Evolutionary conservation across 92 coral and sea anemone genomes (phyloP).

Genomic region (Zoanthus gigantus): DNA sequence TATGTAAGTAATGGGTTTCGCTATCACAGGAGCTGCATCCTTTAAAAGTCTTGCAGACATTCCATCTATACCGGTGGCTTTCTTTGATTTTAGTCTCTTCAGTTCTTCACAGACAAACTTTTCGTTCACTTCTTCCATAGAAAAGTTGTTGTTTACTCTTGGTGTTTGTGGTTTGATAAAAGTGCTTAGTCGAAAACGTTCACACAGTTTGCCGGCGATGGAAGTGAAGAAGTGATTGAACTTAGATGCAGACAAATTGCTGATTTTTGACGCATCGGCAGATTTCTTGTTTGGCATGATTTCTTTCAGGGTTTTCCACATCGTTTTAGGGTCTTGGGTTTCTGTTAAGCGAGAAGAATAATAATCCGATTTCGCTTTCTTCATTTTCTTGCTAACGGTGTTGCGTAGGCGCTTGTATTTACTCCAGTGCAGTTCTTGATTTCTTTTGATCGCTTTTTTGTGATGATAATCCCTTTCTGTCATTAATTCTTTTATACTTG

Average conservation of each 20-base stretch:
- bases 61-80: no score
- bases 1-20: no score
- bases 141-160: not conserved
- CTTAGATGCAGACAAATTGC: not conserved
- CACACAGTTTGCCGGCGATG: slow-evolving; percentile 6
- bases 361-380: slow-evolving; percentile 40
- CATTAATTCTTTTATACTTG: slow-evolving; percentile 51
- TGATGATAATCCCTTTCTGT: slow-evolving; percentile 64
- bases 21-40: no score
- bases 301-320: slow-evolving; percentile 39
- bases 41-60: no score
- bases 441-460: slow-evolving; percentile 63
- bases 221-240: not conserved
- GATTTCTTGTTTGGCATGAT: slow-evolving; percentile 25
- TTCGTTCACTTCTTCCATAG: no score
- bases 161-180: slow-evolving; percentile 8
- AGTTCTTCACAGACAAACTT: no score
- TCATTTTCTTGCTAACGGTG: slow-evolving; percentile 42
- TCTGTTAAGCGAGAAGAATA: slow-evolving; percentile 33
- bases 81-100: no score
- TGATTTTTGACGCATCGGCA: not conserved
- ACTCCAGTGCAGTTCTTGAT: slow-evolving; percentile 68
- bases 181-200: not conserved
- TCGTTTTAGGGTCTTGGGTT: slow-evolving; percentile 31
- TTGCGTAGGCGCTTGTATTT: slow-evolving; percentile 59